Base-by-base conservation (phyloP, 1,140 invertebrate species). In the Drosophila orosa region DNA sequence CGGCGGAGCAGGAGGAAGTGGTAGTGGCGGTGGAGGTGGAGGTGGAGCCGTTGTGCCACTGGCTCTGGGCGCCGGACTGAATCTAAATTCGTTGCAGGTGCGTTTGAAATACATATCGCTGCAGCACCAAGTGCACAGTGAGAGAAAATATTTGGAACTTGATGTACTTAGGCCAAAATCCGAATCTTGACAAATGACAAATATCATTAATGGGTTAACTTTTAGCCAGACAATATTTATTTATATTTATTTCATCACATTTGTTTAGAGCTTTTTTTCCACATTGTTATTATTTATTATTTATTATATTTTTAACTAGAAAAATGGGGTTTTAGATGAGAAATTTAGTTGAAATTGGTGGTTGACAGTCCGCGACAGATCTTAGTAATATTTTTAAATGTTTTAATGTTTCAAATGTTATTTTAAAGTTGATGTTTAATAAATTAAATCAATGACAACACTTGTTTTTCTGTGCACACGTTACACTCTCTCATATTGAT, bases 71-170 rank as follows among this genome's bases (percentile, higher is more conserved):
- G 83, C 84, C 37, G 77, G 75, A 62, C 84, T 87, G 57, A 87
- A 83, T 68, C 65, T 87, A 74, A 87, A 90, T 86, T 89, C 86
- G 35, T 61, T 89, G 47, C 84, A 89, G 84, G 84, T 90, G 61
- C 57, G 73, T 78, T 56, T 37, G 37, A 59, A 24, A 37, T 56
- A 33, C 54, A 50, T 56, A 33, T 44, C 25, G 27, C 33, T 35
- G 60, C 45, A 68, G 24, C 45, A 63, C 44, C 42, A 47, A 19
- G 59, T 40, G 27, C 58, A 63, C 42, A 66, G 45, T 37, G 48
- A 56, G 24, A 42, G 60, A 54, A 66, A 68, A 33, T 62, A 66
- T 42, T 66, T 65, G 40, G 45, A 61, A 25, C 37, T 63, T 10
- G 56, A 61, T 7, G 58, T 63, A 15, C 27, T 59, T 0, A 39